Evolutionary conservation across 1,140 invertebrate genomes (phyloP).

Genomic region (Hylaeus anthracinus): DNA sequence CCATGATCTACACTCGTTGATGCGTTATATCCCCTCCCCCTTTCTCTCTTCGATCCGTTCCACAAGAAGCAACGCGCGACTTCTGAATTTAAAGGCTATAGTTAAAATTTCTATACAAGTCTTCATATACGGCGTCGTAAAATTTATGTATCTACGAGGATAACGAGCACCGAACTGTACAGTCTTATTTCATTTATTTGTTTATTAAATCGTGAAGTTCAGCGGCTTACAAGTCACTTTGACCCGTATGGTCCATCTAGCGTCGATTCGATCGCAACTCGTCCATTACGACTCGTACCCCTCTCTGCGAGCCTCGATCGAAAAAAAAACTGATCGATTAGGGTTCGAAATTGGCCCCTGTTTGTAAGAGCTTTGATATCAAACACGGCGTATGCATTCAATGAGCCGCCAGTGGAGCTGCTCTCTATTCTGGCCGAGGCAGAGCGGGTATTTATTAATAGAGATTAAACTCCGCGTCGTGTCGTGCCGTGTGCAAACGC

Average conservation of each 20-base stretch:
- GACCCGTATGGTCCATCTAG: background rate
- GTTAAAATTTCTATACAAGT: too few relatives aligned
- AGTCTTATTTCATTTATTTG: too few relatives aligned
- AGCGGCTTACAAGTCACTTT: background rate
- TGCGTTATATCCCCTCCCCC: background rate
- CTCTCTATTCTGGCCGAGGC: constrained; percentile 52
- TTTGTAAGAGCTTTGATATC: background rate
- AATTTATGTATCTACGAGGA: too few relatives aligned
- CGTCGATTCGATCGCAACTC: background rate
- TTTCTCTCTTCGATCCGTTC: background rate
- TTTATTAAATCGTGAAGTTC: background rate
- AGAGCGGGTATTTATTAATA: constrained; percentile 78
- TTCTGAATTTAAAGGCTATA: too few relatives aligned
- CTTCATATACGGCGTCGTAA: too few relatives aligned
- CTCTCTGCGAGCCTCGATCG: background rate
- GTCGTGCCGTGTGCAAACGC: constrained; percentile 78
- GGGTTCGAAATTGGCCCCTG: background rate
- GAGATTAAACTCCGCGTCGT: constrained; percentile 80
- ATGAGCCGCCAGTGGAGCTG: constrained; percentile 43
- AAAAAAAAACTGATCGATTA: background rate
- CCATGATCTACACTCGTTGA: background rate
- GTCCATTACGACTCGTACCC: background rate
- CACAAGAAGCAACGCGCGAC: too few relatives aligned
- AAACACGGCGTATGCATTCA: constrained; percentile 40
- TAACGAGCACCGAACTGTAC: too few relatives aligned